Evolutionary conservation across 2,797 vertebrate genomes (phyloP).

Genomic region (Buphagus erythrorhynchus): DNA sequence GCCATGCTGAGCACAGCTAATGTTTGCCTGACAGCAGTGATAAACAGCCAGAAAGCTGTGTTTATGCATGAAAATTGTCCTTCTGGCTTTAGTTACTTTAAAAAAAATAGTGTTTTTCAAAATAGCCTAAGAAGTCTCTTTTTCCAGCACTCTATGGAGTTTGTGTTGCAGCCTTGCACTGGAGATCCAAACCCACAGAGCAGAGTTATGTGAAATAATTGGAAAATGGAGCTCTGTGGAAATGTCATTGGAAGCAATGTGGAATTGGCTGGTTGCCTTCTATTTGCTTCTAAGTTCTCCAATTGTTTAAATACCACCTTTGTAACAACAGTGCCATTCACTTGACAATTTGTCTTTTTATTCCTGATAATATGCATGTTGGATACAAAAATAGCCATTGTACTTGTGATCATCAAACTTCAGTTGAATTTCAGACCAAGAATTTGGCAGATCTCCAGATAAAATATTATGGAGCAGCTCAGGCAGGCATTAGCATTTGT

Average conservation of each 20-base stretch:
- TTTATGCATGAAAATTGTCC: neutral
- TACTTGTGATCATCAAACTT: neutral
- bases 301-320: constrained; percentile 10
- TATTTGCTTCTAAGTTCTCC: constrained; percentile 21
- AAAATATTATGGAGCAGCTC: constrained; percentile 1
- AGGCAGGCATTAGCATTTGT: neutral
- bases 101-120: neutral
- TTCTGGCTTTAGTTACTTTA: neutral
- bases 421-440: neutral
- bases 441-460: constrained; percentile 15
- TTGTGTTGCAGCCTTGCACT: neutral
- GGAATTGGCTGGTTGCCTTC: constrained; percentile 23
- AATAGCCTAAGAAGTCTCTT: neutral
- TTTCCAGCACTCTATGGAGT: neutral
- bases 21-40: neutral
- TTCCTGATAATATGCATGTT: neutral
- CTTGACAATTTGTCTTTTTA: constrained; percentile 14
- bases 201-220: neutral
- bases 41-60: neutral
- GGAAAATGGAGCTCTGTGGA: neutral
- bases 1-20: neutral
- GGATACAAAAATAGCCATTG: neutral
- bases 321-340: neutral
- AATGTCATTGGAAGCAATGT: neutral
- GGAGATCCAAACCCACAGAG: neutral